phyloP scores from a whole-genome alignment of 2,113 vertebrate genomes.

The Abramis brama region DNA sequence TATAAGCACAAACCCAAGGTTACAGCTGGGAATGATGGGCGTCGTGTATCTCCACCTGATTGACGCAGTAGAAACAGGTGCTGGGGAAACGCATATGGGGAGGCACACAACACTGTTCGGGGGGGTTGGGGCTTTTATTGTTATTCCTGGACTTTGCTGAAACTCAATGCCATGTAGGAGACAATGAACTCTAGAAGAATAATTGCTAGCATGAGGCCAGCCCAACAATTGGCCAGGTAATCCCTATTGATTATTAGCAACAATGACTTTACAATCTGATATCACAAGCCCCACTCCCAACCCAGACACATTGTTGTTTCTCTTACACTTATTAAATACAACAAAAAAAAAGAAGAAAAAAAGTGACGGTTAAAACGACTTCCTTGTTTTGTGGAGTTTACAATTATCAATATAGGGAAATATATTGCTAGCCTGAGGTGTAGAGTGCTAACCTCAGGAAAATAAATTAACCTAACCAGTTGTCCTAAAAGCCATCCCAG shows the following conservation, averaged over 20 bases:
- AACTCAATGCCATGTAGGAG: constrained; percentile 28
- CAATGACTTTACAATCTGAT: background rate
- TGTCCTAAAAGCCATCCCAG: background rate
- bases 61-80: constrained; percentile 24
- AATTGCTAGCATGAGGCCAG: background rate
- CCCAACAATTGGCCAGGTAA: background rate
- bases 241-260: background rate
- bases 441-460: too few relatives aligned
- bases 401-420: background rate
- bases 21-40: background rate
- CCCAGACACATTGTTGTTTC: background rate
- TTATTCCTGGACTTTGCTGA: constrained; percentile 16
- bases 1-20: background rate
- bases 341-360: background rate
- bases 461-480: constrained; percentile 11
- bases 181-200: constrained; percentile 10
- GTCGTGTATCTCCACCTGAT: background rate
- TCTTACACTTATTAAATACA: background rate
- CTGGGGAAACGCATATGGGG: background rate
- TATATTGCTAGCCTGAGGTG: too few relatives aligned
- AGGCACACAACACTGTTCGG: background rate
- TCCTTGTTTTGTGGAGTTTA: background rate
- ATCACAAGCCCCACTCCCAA: background rate
- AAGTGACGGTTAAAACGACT: background rate
- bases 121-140: background rate